Evolutionary conservation across 2,888 invertebrate genomes (phyloP), one percentile per base, ranked within the genome.

Genomic region (Serrognathus titanus): DNA sequence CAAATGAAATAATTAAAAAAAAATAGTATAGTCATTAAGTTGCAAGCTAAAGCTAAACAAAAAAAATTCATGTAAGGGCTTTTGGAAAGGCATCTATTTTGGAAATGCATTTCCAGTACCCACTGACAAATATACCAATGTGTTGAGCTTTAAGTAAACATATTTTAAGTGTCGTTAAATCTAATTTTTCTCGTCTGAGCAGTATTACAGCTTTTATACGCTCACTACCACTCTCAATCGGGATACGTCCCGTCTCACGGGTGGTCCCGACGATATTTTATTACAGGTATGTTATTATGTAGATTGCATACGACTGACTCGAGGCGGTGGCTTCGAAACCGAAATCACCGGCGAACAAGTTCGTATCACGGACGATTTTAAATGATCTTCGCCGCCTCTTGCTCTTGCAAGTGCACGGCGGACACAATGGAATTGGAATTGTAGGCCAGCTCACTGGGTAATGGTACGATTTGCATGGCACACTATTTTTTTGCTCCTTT

Each of bases 201-300:
- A 11, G 41, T 11, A 7, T 41, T 16, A 8, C 41, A 48, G 49
- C 43, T 54, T 36, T 37, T 37, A 38, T 37, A n/a, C 49, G 45
- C 36, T 50, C 13, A 37, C 43, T 31, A 16, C 31, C 39, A 31
- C 20, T 38, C 51, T 12, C 11, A 43, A 13, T 38, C 20, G 36
- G 36, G 20, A 53, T 39, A 50, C 10, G 24, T 50, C 50, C 50
- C 45, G 48, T 38, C 55, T 55, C 55, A 55, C 46, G 55, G 55
- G 55, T 55, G 55, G 50, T 55, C 55, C 36, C 50, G 55, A 45
- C 55, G 36, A 39, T 55, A 49, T 55, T 55, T 55, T 55, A 55
- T 55, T 49, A 37, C 50, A 38, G 50, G 50, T 43, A 50, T 55
- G 41, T 55, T 55, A 55, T 55, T 55, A 55, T 55, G 55, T 55